A percentile compares a stretch with the other conserved stretches of the same genome.
Conservation (phyloP, 2,797 vertebrate genomes). For the Sus cebifrons region DNA sequence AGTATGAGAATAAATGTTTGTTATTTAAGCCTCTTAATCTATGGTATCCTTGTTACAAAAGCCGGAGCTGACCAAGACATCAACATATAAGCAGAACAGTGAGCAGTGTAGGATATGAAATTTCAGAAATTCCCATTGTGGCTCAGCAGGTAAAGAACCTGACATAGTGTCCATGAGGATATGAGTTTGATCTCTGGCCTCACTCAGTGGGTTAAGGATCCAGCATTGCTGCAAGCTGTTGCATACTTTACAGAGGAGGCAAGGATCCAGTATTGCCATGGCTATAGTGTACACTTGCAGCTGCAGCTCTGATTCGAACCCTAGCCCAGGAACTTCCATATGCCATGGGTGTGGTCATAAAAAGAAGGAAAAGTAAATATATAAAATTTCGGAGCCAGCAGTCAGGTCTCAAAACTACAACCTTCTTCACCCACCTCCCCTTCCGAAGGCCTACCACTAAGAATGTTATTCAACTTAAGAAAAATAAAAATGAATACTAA, state of each 20-base stretch:
- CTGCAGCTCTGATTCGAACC: too few species aligned
- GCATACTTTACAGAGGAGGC: too few species aligned
- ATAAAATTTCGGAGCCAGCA: neutral
- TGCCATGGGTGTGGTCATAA: too few species aligned
- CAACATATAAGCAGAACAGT: neutral
- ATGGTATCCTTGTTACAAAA: neutral
- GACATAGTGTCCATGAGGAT: too few species aligned
- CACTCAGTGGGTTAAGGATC: too few species aligned
- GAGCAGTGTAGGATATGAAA: neutral
- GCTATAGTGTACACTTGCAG: too few species aligned
- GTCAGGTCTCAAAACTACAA: neutral
- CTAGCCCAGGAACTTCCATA: too few species aligned
- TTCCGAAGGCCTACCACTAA: neutral
- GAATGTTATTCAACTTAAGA: conserved; percentile 16
- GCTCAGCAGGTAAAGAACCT: too few species aligned
- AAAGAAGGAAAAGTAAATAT: neutral
- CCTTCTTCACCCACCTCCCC: neutral
- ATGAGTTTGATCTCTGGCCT: too few species aligned
- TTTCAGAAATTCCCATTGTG: too few species aligned
- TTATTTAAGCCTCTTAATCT: neutral
- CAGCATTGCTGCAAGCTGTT: too few species aligned
- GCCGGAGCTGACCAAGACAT: neutral
- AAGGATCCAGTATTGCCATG: too few species aligned
- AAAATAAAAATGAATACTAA: conserved; percentile 2
- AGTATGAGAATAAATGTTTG: neutral